Conservation (phyloP, 2,797 vertebrate species). For the Nothura maculosa region DNA sequence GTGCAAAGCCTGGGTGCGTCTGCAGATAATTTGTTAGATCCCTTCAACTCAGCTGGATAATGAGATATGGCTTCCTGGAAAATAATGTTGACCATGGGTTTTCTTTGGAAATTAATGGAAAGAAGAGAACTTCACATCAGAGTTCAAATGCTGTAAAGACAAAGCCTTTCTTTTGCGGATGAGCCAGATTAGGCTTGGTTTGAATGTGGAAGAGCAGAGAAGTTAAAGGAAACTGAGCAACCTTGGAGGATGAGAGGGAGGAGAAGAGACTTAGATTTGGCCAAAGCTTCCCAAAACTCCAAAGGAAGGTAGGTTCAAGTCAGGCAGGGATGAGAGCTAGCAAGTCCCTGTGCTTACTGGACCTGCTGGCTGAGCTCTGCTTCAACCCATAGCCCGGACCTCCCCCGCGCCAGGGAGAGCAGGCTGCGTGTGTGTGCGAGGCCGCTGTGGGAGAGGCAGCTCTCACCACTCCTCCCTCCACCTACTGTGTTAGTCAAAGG, state of each 20-base stretch:
- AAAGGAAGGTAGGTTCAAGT: background rate
- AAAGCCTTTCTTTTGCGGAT: background rate
- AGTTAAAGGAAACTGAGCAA: slow-evolving; percentile 30
- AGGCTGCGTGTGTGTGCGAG: slow-evolving; percentile 41
- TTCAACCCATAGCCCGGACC: slow-evolving; percentile 22
- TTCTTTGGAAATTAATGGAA: background rate
- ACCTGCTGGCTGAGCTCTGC: slow-evolving; percentile 47
- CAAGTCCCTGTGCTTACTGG: slow-evolving; percentile 50
- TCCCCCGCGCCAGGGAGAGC: slow-evolving; percentile 49
- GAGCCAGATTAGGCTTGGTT: background rate
- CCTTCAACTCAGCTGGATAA: background rate
- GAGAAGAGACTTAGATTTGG: background rate
- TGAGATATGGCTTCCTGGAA: background rate
- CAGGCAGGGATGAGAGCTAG: slow-evolving; percentile 42
- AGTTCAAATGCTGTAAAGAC: background rate
- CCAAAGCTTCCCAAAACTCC: slow-evolving; percentile 29
- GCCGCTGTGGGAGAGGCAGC: background rate
- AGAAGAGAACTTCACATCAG: background rate
- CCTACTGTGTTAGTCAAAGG: slow-evolving; percentile 44
- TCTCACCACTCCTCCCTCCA: slow-evolving; percentile 13
- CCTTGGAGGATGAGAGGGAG: background rate
- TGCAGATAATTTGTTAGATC: background rate
- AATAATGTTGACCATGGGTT: background rate
- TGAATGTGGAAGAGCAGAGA: background rate
- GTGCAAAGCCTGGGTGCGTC: background rate